Evolutionary conservation across 1,140 invertebrate genomes (phyloP).

Genomic region (Drosophila miranda): DNA sequence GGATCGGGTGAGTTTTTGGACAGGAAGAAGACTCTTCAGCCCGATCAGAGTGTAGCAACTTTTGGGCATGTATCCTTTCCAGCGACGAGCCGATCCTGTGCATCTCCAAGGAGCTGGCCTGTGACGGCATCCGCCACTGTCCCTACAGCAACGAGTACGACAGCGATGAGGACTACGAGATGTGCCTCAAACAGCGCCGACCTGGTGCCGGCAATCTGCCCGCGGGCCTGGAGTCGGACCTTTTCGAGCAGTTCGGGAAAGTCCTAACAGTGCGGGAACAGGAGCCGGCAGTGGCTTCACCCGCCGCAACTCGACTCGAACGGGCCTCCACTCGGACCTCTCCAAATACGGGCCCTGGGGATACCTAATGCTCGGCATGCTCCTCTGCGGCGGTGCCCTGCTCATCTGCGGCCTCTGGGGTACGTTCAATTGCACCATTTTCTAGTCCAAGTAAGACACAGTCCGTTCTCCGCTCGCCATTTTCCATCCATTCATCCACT

Average conservation of each 20-base stretch:
- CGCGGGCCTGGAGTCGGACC: constrained; percentile 64
- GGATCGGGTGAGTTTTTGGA: constrained; percentile 66
- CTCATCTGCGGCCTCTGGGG: constrained; percentile 87
- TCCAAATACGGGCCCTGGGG: constrained; percentile 87
- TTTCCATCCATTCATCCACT: too few relatives aligned
- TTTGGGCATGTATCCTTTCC: not conserved
- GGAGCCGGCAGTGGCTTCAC: constrained; percentile 63
- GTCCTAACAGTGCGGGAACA: constrained; percentile 36
- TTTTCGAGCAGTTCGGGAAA: constrained; percentile 71
- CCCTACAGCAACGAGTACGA: constrained; percentile 84
- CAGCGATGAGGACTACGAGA: constrained; percentile 83
- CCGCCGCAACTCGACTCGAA: constrained; percentile 69
- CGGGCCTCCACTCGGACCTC: constrained; percentile 82
- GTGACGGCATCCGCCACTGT: constrained; percentile 85
- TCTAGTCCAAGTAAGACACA: constrained; percentile 65
- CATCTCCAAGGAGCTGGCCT: constrained; percentile 85
- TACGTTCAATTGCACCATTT: constrained; percentile 78
- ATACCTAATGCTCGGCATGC: constrained; percentile 86
- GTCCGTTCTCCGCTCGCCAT: constrained; percentile 53
- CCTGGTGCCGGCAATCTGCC: constrained; percentile 62
- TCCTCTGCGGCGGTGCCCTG: constrained; percentile 85
- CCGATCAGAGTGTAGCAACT: not conserved
- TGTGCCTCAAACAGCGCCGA: constrained; percentile 80
- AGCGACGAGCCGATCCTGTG: constrained; percentile 83
- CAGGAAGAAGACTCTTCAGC: not conserved